These are phyloP conservation scores for Epicampocera succincta DNA, from an alignment of 2,888 invertebrate genomes.

Conservation along the genomic window DNA sequence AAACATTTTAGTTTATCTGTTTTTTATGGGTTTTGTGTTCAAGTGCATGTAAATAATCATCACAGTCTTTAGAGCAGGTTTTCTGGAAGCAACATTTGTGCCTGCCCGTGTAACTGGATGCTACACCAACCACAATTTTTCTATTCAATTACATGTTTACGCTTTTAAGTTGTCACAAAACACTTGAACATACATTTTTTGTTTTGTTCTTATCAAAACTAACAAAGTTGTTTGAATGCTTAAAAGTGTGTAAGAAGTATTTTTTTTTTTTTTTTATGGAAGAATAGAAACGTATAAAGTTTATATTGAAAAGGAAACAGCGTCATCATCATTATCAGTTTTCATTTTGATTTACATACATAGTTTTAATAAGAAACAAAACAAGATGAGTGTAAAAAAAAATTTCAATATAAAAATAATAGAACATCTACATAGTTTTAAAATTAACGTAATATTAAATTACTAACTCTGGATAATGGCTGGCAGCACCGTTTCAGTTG, in stretches of 20 bases:
- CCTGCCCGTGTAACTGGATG: conserved; percentile 28
- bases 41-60: no score
- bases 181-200: conserved; percentile 16
- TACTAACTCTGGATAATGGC: conserved; percentile 19
- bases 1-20: no score
- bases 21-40: no score
- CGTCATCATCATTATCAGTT: conserved; percentile 58
- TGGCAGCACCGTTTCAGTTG: conserved; percentile 32
- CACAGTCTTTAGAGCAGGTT: no score
- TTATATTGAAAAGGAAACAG: conserved; percentile 47
- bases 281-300: conserved; percentile 11
- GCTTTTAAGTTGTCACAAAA: conserved; percentile 35
- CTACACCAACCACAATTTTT: conserved; percentile 16
- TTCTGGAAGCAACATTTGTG: no score
- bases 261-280: neutral
- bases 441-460: conserved; percentile 56
- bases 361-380: neutral
- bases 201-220: conserved; percentile 5
- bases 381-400: conserved; percentile 34
- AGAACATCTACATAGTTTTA: conserved; percentile 8
- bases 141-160: conserved; percentile 8
- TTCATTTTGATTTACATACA: conserved; percentile 41
- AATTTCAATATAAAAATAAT: conserved; percentile 16
- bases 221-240: conserved; percentile 22
- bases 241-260: neutral